Evolutionary conservation across 2,797 vertebrate genomes (phyloP), one percentile per base, ranked within the genome.

Genomic region (Alectoris magna): DNA sequence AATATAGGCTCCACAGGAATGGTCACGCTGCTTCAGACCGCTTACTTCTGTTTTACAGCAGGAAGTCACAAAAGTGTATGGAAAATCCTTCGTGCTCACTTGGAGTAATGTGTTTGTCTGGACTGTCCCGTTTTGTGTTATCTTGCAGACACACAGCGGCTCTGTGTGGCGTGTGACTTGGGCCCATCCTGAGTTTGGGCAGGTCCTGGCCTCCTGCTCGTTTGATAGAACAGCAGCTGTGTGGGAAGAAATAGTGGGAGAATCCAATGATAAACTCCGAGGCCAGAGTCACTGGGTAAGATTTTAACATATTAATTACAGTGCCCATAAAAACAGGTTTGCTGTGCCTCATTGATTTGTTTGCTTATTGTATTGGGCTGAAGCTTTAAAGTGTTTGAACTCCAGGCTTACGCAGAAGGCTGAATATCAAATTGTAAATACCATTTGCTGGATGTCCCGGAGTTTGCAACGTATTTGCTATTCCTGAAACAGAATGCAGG

Each of bases 211-310:
- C 41, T 99, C 99, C 87, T 99, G 99, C 94, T 99, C 99, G 9
- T 99, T 99, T 73, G 99, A 99, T 44, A 98, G 99, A 96, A 99
- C 99, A 39, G 99, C 99, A 58, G 99, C 99, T 15, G 99, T 99
- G 2, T 99, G 99, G 99, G 99, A 99, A 97, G 99, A 99, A 98
- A 99, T 99, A 71, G 99, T 99, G 8, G 99, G 99, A n/a, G 99
- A 99, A 85, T 99, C 99, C 46, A 99, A 99, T 44, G 99, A 99
- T 97, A 99, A 99, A 97, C 98, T 99, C 84, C 98, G 99, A 77
- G 99, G 99, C 76, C 98, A 99, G 94, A 99, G 99, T 97, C 99
- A 99, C 92, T 99, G 99, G 99, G 99, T 99, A 53, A 97, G 98
- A 46, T 24, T 70, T 91, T 1, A 55, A 70, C 4, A 1, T 73